Evolutionary conservation across 2,888 invertebrate species (phyloP).

Genomic region (Habroteleia sp.): DNA sequence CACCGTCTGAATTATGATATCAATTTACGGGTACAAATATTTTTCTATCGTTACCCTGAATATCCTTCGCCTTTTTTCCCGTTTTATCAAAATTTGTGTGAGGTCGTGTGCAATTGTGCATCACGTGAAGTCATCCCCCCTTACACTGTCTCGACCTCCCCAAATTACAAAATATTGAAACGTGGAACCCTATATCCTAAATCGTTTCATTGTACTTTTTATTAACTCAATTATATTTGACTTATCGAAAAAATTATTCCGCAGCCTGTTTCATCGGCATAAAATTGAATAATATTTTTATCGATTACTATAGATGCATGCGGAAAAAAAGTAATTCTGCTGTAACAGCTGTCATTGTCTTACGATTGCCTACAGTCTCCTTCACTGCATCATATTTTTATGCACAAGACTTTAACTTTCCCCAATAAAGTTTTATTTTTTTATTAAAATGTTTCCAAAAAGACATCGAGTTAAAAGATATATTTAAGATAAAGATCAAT

Average conservation of each 20-base stretch:
- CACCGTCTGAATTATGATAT: too few relatives aligned
- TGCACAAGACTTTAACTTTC: constrained; percentile 15
- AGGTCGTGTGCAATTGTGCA: constrained; percentile 15
- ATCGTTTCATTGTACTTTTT: constrained; percentile 10
- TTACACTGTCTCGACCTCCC: background rate
- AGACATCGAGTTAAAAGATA: too few relatives aligned
- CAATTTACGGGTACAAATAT: too few relatives aligned
- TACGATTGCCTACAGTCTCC: constrained; percentile 17
- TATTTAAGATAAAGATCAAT: too few relatives aligned
- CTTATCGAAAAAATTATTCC: constrained; percentile 28
- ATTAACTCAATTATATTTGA: constrained; percentile 24
- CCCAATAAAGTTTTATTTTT: too few relatives aligned
- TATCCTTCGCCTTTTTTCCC: too few relatives aligned
- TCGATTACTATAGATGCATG: constrained; percentile 22
- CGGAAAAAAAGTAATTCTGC: constrained; percentile 21
- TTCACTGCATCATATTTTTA: constrained; percentile 32
- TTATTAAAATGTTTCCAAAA: constrained; percentile 4
- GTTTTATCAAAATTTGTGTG: too few relatives aligned
- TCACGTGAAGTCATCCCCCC: constrained; percentile 4
- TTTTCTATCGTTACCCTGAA: too few relatives aligned
- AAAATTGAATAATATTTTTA: constrained; percentile 38
- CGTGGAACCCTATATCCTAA: constrained; percentile 4
- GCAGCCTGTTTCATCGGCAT: constrained; percentile 3
- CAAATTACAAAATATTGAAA: background rate
- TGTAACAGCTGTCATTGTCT: constrained; percentile 32